Evolutionary conservation across 2,113 vertebrate genomes (phyloP), one percentile per base, ranked within the genome.

Genomic region (Accipiter cooperii): DNA sequence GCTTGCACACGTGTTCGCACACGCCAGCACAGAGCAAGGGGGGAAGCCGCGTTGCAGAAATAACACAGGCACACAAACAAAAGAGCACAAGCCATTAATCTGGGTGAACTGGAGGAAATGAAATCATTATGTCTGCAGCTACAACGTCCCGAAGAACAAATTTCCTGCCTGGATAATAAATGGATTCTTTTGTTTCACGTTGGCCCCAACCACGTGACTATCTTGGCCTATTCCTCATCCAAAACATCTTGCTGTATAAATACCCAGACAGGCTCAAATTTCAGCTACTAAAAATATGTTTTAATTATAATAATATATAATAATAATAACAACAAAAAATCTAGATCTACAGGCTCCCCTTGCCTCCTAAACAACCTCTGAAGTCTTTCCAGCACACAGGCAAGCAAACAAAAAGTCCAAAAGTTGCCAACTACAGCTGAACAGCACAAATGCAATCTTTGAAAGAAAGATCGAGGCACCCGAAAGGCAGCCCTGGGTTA

Each of bases 101-200:
- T 98, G 97, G 91, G 92, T 33, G 96, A 97, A 97, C 96, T 38
- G 9, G 97, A 98, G 98, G 98, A 98, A 98, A 98, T 98, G 98
- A 98, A 98, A 98, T 98, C 98, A 98, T 98, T 98, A 97, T 97
- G 97, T 98, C 98, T 98, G 97, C 97, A 97, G 98, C 98, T 97
- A 97, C 97, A 98, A 97, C 97, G 97, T 97, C 97, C 97, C 96
- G 34, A 98, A 97, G 98, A 98, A 98, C 98, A 98, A 98, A 98
- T 98, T 98, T 98, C 98, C 98, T 98, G 98, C 98, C 97, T 97
- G 98, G 97, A 98, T 98, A 98, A 98, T 98, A 98, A 98, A 98
- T 98, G 98, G 97, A 97, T 97, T 98, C 98, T 98, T 98, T 98
- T 98, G 98, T 98, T 98, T 98, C 83, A 96, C 87, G 38, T 96